Percentiles rank a stretch among this genome's conserved stretches.
These are phyloP conservation scores for Syndactyla subalaris DNA, from an alignment of 2,797 vertebrate genomes.

Conservation along the genomic window DNA sequence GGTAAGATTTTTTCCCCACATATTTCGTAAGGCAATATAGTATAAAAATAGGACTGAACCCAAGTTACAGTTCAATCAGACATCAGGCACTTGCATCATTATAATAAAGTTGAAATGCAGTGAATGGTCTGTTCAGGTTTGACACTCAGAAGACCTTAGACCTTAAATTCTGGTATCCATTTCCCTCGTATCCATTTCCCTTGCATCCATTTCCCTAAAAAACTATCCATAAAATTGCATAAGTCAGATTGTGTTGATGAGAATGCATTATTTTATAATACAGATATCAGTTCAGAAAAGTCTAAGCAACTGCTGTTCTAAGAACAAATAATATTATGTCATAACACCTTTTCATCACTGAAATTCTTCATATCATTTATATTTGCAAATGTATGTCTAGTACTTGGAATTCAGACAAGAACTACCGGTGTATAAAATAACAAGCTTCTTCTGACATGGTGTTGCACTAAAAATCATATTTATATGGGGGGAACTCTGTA, in stretches of 20 bases:
- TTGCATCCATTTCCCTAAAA: neutral
- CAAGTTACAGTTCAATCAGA: neutral
- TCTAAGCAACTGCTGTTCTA: neutral
- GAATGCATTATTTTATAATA: neutral
- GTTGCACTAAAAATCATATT: neutral
- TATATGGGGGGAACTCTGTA: neutral
- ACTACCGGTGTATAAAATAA: neutral
- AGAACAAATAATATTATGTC: neutral
- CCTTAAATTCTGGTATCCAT: neutral
- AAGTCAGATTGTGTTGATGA: neutral
- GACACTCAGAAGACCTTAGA: neutral
- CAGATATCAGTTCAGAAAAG: neutral
- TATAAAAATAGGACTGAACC: conserved; percentile 25
- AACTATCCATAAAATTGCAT: neutral
- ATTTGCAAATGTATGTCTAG: neutral
- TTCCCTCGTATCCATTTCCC: neutral
- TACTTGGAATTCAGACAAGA: neutral
- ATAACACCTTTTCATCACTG: neutral
- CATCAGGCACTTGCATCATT: neutral
- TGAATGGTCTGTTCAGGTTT: neutral
- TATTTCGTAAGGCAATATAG: neutral
- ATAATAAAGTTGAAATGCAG: neutral
- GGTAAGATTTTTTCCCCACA: neutral
- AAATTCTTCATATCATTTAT: neutral
- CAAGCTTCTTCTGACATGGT: neutral